Conservation (phyloP, 1,140 invertebrate species). For the Trachymyrmex cornetzi region DNA sequence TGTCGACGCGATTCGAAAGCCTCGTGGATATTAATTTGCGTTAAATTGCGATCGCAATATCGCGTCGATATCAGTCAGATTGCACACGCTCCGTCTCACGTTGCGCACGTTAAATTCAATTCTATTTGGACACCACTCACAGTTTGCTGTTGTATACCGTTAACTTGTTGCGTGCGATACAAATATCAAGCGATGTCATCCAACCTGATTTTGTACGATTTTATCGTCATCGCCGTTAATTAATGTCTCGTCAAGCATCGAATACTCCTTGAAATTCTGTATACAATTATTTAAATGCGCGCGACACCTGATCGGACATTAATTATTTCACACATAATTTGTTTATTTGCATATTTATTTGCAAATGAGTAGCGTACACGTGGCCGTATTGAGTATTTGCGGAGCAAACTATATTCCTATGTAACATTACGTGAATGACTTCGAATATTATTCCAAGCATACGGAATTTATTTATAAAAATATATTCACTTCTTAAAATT, state of each 20-base stretch:
- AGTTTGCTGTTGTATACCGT: conserved; percentile 7
- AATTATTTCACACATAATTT: conserved; percentile 4
- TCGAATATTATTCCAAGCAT: conserved; percentile 36
- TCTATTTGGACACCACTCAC: conserved; percentile 15
- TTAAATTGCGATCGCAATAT: conserved; percentile 22
- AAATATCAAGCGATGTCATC: conserved; percentile 1
- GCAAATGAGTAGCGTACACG: not conserved
- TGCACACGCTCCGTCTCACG: not conserved
- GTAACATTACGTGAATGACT: not conserved
- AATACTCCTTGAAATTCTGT: not conserved
- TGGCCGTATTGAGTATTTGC: conserved; percentile 12
- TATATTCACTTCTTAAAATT: conserved; percentile 41
- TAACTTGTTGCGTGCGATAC: conserved; percentile 56
- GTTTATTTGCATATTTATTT: conserved; percentile 38
- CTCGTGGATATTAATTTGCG: conserved; percentile 29
- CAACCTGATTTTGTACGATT: conserved; percentile 22
- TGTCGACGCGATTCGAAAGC: not conserved
- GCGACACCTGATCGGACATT: not conserved
- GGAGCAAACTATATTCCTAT: conserved; percentile 25
- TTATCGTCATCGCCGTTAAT: conserved; percentile 27
- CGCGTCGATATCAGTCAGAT: conserved; percentile 21
- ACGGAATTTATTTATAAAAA: not conserved
- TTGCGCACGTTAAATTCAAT: conserved; percentile 25
- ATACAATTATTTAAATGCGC: conserved; percentile 30
- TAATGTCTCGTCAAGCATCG: conserved; percentile 1